Evolutionary conservation across 2,888 invertebrate species (phyloP).

Genomic region (Ennomos erosarius): DNA sequence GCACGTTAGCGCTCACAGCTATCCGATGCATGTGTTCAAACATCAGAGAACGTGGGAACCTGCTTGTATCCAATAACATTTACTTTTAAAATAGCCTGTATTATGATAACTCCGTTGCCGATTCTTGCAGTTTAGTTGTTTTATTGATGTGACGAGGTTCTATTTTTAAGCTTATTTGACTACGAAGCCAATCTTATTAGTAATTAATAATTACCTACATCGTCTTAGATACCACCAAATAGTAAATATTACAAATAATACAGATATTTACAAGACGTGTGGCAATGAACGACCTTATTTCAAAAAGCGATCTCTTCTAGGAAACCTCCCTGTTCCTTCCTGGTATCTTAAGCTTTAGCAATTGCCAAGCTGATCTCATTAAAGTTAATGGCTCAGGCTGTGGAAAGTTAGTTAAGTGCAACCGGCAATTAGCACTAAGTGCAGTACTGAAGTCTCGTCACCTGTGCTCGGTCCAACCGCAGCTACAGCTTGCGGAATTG

Average conservation of each 20-base stretch:
- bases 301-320: too few species aligned
- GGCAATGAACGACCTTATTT: too few species aligned
- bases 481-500: not conserved
- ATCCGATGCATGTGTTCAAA: conserved; percentile 9
- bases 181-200: too few species aligned
- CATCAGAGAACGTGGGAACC: conserved; percentile 9
- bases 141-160: too few species aligned
- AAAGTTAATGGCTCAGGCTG: conserved; percentile 14
- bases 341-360: conserved; percentile 9
- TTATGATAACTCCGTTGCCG: not conserved
- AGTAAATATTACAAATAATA: too few species aligned
- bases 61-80: not conserved
- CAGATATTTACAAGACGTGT: too few species aligned
- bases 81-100: not conserved
- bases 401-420: conserved; percentile 32
- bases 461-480: not conserved
- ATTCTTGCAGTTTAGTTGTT: too few species aligned
- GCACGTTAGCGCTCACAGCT: conserved; percentile 4
- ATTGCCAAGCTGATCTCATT: conserved; percentile 12
- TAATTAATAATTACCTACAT: too few species aligned
- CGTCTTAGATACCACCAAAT: too few species aligned
- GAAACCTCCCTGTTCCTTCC: too few species aligned
- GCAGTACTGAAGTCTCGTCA: conserved; percentile 10
- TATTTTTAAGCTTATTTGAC: too few species aligned
- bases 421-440: conserved; percentile 17